A percentile compares a stretch with the other conserved stretches of the same genome.
phyloP scores from a whole-genome alignment of 2,113 vertebrate genomes.

The Ellobius talpinus region DNA sequence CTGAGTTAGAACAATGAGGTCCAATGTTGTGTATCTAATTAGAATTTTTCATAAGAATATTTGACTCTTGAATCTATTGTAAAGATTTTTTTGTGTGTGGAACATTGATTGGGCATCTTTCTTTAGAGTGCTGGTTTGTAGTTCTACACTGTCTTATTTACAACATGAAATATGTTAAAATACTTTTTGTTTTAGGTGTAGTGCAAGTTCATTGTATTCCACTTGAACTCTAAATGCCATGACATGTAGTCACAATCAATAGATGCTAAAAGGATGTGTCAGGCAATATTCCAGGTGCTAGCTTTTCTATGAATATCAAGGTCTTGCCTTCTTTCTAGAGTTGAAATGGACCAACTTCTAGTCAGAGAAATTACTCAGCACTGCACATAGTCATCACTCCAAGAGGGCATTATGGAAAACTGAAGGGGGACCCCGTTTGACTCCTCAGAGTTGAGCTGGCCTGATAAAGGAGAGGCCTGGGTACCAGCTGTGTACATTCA shows the following conservation, averaged over 20 bases:
- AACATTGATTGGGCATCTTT: neutral
- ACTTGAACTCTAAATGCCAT: neutral
- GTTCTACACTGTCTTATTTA: neutral
- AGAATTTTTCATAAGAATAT: neutral
- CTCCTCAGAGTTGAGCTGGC: neutral
- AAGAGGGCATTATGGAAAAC: neutral
- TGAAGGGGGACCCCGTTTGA: neutral
- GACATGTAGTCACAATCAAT: neutral
- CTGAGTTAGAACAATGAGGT: neutral
- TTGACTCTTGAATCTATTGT: neutral
- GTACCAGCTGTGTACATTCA: neutral
- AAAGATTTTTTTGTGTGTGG: neutral
- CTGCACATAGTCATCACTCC: neutral
- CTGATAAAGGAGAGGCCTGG: neutral
- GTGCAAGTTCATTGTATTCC: neutral
- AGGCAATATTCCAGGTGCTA: neutral
- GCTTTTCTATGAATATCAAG: neutral
- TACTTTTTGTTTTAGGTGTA: neutral
- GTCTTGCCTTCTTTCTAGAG: neutral
- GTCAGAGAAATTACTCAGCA: neutral
- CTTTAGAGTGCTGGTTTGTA: neutral
- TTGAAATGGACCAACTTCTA: neutral
- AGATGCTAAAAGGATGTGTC: neutral
- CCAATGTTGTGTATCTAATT: neutral
- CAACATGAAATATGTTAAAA: neutral